Conservation (phyloP, 2,888 invertebrate species). For the Ormyrus pomaceus region DNA sequence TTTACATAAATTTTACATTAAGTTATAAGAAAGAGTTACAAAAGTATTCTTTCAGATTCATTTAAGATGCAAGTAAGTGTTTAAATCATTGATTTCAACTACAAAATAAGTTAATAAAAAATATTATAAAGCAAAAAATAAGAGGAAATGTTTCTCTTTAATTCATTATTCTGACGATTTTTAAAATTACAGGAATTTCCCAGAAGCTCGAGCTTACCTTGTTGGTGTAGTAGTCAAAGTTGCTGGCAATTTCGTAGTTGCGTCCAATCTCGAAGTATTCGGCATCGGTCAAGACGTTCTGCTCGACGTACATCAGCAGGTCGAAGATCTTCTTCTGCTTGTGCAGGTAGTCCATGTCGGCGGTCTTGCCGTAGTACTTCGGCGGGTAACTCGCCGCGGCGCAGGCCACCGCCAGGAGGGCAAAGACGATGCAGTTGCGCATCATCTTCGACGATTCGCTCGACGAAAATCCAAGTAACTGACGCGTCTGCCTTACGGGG, state of each 20-base stretch:
- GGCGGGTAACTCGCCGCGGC: slow-evolving; percentile 2
- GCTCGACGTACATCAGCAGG: slow-evolving; percentile 68
- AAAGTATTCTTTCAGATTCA: no score
- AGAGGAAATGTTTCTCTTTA: not conserved
- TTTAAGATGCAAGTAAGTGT: no score
- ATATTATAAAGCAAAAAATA: not conserved
- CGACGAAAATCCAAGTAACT: not conserved
- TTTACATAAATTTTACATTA: not conserved
- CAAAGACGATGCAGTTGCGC: slow-evolving; percentile 51
- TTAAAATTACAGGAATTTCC: no score
- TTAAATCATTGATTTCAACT: no score
- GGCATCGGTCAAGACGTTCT: slow-evolving; percentile 65
- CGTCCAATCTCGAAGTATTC: slow-evolving; percentile 69
- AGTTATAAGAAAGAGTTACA: no score
- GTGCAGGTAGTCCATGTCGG: slow-evolving; percentile 71
- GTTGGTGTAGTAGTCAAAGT: slow-evolving; percentile 67
- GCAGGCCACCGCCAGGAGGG: slow-evolving; percentile 34
- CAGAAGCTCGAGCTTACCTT: slow-evolving; percentile 61
- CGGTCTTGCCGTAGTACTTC: slow-evolving; percentile 63
- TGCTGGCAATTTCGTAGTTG: slow-evolving; percentile 67
- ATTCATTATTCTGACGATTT: no score
- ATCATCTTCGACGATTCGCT: slow-evolving; percentile 43
- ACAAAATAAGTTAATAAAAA: not conserved
- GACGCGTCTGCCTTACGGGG: slow-evolving; percentile 27
- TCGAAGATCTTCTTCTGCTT: slow-evolving; percentile 73